Base-by-base conservation (phyloP, 2,888 invertebrate species). In the Plebejus anna region DNA sequence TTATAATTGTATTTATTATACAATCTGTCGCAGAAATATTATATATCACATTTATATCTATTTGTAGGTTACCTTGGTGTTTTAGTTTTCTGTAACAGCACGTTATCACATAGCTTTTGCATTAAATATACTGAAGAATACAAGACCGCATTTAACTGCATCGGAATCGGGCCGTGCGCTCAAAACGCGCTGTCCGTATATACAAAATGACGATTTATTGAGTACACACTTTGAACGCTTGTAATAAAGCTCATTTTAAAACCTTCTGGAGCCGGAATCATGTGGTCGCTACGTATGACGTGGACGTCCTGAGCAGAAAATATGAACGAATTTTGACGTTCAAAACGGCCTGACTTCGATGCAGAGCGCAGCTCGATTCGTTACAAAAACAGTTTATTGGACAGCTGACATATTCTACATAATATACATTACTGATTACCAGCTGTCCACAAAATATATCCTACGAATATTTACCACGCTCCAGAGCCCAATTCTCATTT, bases 31-130 rank as follows among this genome's bases (percentile, higher is more conserved):
- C 73, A 73, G 73, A 73, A 55, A 38, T 42, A 71, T 72, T 55
- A 55, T 47, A 73, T 73, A 73, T 73, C 55, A 73, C 73, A 73
- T 55, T 55, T 32, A 73, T 73, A 73, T 73, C 32, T 55, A 73
- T 71, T 71, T 71, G 71, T 71, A 71, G 51, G 28, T 66, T 42
- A 73, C 51, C 28, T 73, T 73, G 73, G 73, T 73, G 73, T 73
- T 73, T 55, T 32, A 36, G 55, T 32, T 73, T 66, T 36, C 32
- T 73, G 73, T 51, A 55, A 73, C 16, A 55, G 55, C 73, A 73
- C 73, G 72, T 73, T 73, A 73, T 73, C 73, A 73, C 73, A 73
- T 73, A 47, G 28, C 6, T 51, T 55, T 51, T 13, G n/a, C 7
- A 51, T 51, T 55, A 51, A 51, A 73, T 51, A 73, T 55, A 73